phyloP scores from a whole-genome alignment of 1,140 invertebrate species.

The Venturia canescens region DNA sequence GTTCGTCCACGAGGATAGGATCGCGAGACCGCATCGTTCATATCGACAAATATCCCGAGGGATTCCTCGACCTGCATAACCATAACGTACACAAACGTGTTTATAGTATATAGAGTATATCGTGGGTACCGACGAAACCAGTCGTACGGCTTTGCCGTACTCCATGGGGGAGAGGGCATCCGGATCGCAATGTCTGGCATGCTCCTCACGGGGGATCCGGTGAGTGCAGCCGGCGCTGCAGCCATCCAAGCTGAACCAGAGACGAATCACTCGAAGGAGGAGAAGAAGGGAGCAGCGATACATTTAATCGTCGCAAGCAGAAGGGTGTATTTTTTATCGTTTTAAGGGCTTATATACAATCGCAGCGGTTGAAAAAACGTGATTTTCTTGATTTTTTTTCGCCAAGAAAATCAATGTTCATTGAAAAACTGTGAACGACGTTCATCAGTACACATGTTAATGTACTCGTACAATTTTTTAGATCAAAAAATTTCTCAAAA shows the following conservation, averaged over 20 bases:
- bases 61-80: background rate
- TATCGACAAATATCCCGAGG: no score
- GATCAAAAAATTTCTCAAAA: no score
- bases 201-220: conserved; percentile 32
- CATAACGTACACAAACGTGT: background rate
- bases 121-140: conserved; percentile 53
- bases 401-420: no score
- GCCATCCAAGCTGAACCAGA: conserved; percentile 15
- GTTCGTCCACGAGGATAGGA: no score
- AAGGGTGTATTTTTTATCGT: background rate
- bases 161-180: conserved; percentile 43
- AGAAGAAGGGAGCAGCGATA: background rate
- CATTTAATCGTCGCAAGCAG: background rate
- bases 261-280: background rate
- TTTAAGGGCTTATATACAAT: no score
- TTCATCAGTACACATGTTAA: no score
- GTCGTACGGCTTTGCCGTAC: conserved; percentile 57
- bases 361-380: no score
- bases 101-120: background rate
- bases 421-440: no score
- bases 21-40: no score
- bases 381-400: no score
- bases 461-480: no score
- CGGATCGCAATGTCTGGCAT: conserved; percentile 61
- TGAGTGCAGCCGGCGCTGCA: conserved; percentile 26